Base-by-base conservation (phyloP, 2,888 invertebrate genomes). In the Macrosiphum euphorbiae region DNA sequence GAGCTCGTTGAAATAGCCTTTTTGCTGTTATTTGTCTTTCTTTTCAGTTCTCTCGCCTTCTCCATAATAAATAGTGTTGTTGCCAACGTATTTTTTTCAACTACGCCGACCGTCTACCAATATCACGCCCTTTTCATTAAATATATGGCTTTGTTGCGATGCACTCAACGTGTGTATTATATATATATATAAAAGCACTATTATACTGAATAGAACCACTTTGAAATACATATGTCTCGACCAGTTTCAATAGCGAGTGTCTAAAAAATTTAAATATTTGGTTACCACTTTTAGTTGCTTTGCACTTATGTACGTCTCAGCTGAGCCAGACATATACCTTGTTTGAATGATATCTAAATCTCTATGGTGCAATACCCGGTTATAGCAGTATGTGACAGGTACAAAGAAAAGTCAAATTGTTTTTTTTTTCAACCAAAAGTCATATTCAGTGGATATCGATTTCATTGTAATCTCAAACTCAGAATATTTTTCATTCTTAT, bases 81-180 rank as follows among this genome's bases (percentile, higher is more conserved):
- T 50, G 7, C 20, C 90, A 16, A 78, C 52, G 1, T 67, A 67
- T 90, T 90, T 67, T 35, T 52, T 52, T 35, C 67, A 44, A 35
- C 47, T 90, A n/a, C 35, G 11, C 20, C 35, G 1, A 67, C 26
- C 35, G 11, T 67, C 47, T n/a, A 35, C 90, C n/a, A 47, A 67
- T 90, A 90, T 61, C 24, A 35, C 90, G 50, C 47, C 90, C 61
- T 67, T 90, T 67, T 84, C 91, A 52, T 84, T 84, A 41, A 84
- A 84, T 91, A 78, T 35, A 91, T 84, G 4, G 24, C 52, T n/a
- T 35, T 41, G 41, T 78, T 90, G 16, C 41, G 52, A 67, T 50
- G 24, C 24, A 5, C 35, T 78, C 24, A 26, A 78, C 50, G 67
- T 24, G 35, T 67, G 10, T 35, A 78, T 16, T n/a, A 1, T n/a